Percentiles rank a stretch among this genome's conserved stretches.
Conservation (phyloP, 2,888 invertebrate genomes). For the Cerastis leucographa region DNA sequence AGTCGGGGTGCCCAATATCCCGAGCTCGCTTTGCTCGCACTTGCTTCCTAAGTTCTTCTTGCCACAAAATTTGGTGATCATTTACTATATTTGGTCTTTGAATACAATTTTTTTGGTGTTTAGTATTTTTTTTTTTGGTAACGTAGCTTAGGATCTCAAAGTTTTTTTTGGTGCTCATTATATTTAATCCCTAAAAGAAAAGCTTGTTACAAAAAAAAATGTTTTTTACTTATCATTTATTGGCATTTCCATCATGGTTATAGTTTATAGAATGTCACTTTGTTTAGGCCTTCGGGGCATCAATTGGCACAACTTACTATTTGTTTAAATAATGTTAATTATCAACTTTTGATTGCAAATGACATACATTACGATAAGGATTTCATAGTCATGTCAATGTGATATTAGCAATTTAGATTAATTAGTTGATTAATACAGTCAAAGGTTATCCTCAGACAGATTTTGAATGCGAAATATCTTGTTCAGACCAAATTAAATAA, state of each 20-base stretch:
- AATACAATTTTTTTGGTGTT: no score
- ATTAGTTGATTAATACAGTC: constrained; percentile 15
- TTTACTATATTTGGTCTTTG: no score
- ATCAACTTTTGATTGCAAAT: constrained; percentile 27
- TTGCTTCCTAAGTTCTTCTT: no score
- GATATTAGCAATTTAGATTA: constrained; percentile 27
- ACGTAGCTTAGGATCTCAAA: no score
- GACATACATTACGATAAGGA: constrained; percentile 24
- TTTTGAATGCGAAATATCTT: constrained; percentile 10
- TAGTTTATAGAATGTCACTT: not conserved
- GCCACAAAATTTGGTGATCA: no score
- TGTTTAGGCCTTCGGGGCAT: not conserved
- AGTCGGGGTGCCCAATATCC: no score
- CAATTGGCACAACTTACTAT: not conserved
- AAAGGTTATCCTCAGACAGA: constrained; percentile 7
- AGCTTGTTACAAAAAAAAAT: no score
- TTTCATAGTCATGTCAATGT: constrained; percentile 43
- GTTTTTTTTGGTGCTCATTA: no score
- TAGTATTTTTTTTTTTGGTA: no score
- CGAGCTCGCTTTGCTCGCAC: no score
- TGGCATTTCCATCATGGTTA: not conserved
- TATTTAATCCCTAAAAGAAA: no score
- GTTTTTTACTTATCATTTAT: not conserved
- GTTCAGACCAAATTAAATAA: not conserved
- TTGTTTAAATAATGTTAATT: constrained; percentile 25